phyloP scores from a whole-genome alignment of 1,140 invertebrate genomes.

The Lepidotrigona ventralis region DNA sequence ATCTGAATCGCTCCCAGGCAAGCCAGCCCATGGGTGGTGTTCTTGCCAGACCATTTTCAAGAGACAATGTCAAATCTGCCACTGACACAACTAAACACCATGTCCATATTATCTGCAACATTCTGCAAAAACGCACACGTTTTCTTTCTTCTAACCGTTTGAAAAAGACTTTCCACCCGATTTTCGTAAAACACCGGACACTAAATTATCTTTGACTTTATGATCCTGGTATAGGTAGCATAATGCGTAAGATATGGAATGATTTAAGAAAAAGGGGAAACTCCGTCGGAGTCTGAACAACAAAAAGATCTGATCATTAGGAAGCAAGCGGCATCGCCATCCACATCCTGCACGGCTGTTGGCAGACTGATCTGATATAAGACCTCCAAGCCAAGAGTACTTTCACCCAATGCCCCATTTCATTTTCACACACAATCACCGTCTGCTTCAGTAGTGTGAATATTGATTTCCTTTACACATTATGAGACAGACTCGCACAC shows the following conservation, averaged over 20 bases:
- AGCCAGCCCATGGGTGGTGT: conserved; percentile 95
- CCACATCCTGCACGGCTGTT: conserved; percentile 62
- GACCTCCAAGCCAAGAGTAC: conserved; percentile 71
- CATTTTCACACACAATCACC: conserved; percentile 75
- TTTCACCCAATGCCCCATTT: conserved; percentile 81
- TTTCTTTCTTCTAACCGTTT: conserved; percentile 32
- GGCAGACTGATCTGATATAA: conserved; percentile 72
- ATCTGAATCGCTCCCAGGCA: conserved; percentile 95
- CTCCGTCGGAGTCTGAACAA: conserved; percentile 4
- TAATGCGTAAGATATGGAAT: conserved; percentile 22
- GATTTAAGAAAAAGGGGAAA: conserved; percentile 27
- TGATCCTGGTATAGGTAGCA: conserved; percentile 32
- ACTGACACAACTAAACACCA: conserved; percentile 58
- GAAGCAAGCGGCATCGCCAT: conserved; percentile 41
- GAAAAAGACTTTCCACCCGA: conserved; percentile 46
- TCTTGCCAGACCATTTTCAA: conserved; percentile 91
- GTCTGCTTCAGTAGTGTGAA: conserved; percentile 39
- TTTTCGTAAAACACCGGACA: conserved; percentile 54
- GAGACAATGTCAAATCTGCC: conserved; percentile 61
- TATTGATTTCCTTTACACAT: conserved; percentile 49
- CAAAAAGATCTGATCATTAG: conserved; percentile 39
- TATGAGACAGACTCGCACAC: not conserved
- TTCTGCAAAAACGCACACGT: conserved; percentile 59
- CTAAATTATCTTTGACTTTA: not conserved
- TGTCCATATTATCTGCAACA: conserved; percentile 59